A percentile compares a stretch with the other conserved stretches of the same genome.
Evolutionary conservation across 1,140 invertebrate genomes (phyloP).

Genomic region (Venustaconcha ellipsiformis): DNA sequence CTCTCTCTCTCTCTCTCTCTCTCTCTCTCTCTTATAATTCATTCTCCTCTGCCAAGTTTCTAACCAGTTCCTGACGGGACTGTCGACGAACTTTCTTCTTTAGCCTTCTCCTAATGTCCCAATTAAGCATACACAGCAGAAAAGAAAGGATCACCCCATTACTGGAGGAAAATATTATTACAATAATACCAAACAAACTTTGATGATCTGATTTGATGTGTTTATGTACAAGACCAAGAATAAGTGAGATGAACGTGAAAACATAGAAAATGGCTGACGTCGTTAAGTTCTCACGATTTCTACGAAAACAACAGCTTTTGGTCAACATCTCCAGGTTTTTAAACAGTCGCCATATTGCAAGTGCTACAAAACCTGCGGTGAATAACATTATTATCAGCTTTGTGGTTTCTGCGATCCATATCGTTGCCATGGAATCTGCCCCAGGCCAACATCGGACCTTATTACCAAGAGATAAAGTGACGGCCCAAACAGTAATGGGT

Average conservation of each 20-base stretch:
- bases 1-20: neutral
- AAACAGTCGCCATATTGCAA: constrained; percentile 3
- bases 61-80: constrained; percentile 15
- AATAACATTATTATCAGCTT: neutral
- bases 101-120: constrained; percentile 1
- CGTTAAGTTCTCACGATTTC: constrained; percentile 1
- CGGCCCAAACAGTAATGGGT: constrained; percentile 9
- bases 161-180: neutral
- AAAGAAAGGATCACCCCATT: constrained; percentile 9
- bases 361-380: neutral
- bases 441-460: constrained; percentile 10
- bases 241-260: neutral
- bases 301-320: neutral
- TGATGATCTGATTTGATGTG: neutral
- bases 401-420: constrained; percentile 10
- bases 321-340: constrained; percentile 1
- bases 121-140: constrained; percentile 3
- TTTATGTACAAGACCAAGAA: neutral
- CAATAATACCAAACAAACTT: neutral
- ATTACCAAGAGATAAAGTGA: constrained; percentile 4
- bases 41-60: neutral
- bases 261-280: neutral
- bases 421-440: neutral
- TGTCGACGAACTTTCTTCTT: neutral
- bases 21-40: neutral